Base-by-base conservation (phyloP, 1,140 invertebrate species). In the Plutomurus gul region DNA sequence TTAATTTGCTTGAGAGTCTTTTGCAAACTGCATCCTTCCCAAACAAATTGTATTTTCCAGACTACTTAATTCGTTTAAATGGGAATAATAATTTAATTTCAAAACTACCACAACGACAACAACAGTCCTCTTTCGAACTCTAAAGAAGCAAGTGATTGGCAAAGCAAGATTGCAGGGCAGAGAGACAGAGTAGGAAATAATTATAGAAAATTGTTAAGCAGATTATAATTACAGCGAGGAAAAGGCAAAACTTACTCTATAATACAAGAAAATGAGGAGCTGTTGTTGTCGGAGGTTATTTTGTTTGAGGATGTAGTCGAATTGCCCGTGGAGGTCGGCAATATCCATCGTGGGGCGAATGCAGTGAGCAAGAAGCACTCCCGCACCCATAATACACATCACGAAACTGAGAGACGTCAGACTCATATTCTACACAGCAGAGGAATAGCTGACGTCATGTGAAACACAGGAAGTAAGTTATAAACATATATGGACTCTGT, bases 251-350 rank as follows among this genome's bases (percentile, higher is more conserved):
- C 77, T 78, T 78, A 78, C 77, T 56, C 36, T 8, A 33, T 81
- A 84, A n/a, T 74, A 71, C 18, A 84, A 43, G 47, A 80, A 82
- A 60, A 84, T 79, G 5, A 82, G 37, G 56, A 84, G 80, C 27
- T 80, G 46, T 65, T 81, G 74, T 40, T 36, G 22, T 22, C 74
- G n/a, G 33, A 10, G 7, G 39, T 82, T 73, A n/a, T 79, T 79
- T 25, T 22, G 7, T 5, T 20, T 25, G 13, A 82, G 37, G 10
- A 84, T 47, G n/a, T 51, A 11, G 6, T 43, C 47, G 25, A 82
- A 79, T 33, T 46, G 47, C 39, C 81, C 75, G 8, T 25, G 18
- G 33, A 84, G 18, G 6, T 43, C 1, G 7, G 70, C 65, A 25
- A 33, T 75, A 37, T 82, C 77, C 33, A 81, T 36, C 6, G 76